These are phyloP conservation scores for Halisarca cf. caerulea DNA, from an alignment of 37 sponge, comb jelly and placozoan species.

Conservation along the genomic window DNA sequence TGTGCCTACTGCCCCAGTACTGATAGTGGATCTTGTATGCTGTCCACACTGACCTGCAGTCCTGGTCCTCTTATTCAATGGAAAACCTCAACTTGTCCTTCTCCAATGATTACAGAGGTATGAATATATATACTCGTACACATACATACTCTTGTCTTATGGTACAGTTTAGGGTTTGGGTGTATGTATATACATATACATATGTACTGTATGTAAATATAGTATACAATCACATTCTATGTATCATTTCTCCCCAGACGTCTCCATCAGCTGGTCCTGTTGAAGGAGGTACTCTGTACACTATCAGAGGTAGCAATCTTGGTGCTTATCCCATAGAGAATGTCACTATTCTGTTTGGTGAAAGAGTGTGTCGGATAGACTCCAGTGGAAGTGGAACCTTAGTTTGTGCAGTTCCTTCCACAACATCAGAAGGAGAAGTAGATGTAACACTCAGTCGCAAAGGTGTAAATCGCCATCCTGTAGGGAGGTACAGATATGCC, in stretches of 20 bases:
- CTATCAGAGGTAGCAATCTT: conserved; percentile 80
- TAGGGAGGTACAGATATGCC: conserved; percentile 2
- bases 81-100: too few species aligned
- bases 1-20: too few species aligned
- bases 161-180: too few species aligned
- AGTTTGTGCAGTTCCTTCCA: conserved; percentile 5
- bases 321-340: conserved; percentile 58
- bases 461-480: not conserved
- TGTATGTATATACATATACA: not conserved
- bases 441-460: not conserved
- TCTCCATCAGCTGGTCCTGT: conserved; percentile 76
- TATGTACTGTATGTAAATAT: too few species aligned
- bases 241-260: conserved; percentile 46
- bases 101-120: too few species aligned
- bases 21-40: too few species aligned
- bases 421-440: not conserved
- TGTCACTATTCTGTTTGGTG: conserved; percentile 53
- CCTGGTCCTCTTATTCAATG: too few species aligned
- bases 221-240: too few species aligned
- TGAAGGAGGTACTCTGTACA: conserved; percentile 72
- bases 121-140: too few species aligned
- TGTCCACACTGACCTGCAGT: too few species aligned
- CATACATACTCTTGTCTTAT: too few species aligned
- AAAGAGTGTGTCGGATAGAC: conserved; percentile 34
- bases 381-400: not conserved